Evolutionary conservation across 2,797 vertebrate genomes (phyloP).

Genomic region (Enteromius argenteus): DNA sequence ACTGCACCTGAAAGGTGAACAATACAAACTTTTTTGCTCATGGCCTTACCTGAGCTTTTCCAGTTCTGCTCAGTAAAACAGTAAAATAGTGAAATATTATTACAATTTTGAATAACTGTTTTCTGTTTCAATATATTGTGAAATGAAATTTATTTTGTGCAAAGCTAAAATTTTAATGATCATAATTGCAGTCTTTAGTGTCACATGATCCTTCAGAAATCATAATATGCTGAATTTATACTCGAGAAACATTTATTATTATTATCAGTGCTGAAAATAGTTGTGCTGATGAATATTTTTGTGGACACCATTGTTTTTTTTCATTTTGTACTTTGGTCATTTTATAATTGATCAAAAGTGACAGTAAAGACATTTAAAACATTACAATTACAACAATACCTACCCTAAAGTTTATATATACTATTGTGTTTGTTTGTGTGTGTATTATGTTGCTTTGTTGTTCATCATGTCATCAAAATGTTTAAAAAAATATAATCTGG

Average conservation of each 20-base stretch:
- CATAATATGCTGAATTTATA: not conserved
- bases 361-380: no score
- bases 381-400: no score
- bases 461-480: no score
- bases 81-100: not conserved
- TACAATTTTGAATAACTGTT: not conserved
- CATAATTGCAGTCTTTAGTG: not conserved
- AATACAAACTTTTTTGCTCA: constrained; percentile 8
- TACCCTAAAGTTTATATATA: no score
- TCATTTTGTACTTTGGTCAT: no score
- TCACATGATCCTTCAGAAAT: not conserved
- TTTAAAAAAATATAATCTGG: not conserved
- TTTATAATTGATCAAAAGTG: no score
- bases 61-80: not conserved
- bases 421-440: no score
- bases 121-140: not conserved
- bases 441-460: no score
- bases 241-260: not conserved
- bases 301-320: no score
- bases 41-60: not conserved
- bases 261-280: not conserved
- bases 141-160: not conserved
- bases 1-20: not conserved
- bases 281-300: not conserved
- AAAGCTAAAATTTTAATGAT: not conserved